Evolutionary conservation across 2,797 vertebrate genomes (phyloP), one percentile per base, ranked within the genome.

Genomic region (Labeo calbasu): DNA sequence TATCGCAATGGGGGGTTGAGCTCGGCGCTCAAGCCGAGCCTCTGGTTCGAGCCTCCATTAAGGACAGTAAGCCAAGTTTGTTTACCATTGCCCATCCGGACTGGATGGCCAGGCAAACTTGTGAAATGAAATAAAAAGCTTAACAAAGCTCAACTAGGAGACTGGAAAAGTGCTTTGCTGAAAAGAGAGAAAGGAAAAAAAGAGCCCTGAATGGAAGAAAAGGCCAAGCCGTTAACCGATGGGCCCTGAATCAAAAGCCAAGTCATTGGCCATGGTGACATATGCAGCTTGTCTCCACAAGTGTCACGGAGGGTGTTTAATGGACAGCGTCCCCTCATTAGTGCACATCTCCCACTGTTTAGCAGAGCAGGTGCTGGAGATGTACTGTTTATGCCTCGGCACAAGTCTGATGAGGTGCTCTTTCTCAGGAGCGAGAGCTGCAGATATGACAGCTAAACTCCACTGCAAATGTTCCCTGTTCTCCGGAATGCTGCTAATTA

Each of bases 391-490:
- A 55, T 86, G 36, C 55, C 68, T 77, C 40, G 53, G 65, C 68
- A 72, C 40, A 46, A 59, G 23, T 69, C 86, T 84, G 86, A 84
- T 57, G 79, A 72, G 78, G 40, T 28, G 19, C 36, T 79, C 25
- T 51, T 83, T 76, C 65, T 63, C 51, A 4, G 68, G 71, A 70
- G 51, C 19, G 23, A 46, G 21, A 75, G 76, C 70, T 13, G 51
- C 68, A 84, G 83, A 86, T 83, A 79, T 87, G 86, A 89, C 87
- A 87, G 86, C 76, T 81, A 83, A 83, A 86, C 83, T 83, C 28
- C 71, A 71, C 75, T 19, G 77, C 76, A 86, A 81, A 84, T 68
- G 83, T 77, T 86, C 69, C 83, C 84, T 46, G 48, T 79, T 87
- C 82, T 87, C 84, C n/a, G 43, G 53, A 86, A 77, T 79, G 65